A percentile compares a stretch with the other conserved stretches of the same genome.
Evolutionary conservation across 1,140 invertebrate species (phyloP).

Genomic region (Ceratosolen solmsi): DNA sequence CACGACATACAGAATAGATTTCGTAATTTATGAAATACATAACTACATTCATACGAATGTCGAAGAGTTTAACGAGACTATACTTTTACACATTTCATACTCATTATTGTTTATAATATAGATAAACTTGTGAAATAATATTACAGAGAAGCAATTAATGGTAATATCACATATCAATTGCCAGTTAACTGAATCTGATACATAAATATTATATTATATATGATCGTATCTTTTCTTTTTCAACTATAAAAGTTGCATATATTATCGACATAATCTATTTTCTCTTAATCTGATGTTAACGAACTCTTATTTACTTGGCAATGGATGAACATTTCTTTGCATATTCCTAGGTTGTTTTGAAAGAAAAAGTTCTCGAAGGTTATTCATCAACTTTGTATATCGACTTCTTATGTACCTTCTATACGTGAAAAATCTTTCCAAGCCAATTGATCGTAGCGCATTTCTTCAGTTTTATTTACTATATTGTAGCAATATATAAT

Average conservation of each 20-base stretch:
- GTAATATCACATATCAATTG: neutral
- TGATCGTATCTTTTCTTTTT: neutral
- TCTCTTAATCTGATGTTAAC: neutral
- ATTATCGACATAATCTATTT: neutral
- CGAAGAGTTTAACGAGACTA: too few relatives aligned
- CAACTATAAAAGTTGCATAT: too few relatives aligned
- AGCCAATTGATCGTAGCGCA: conserved; percentile 30
- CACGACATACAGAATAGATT: too few relatives aligned
- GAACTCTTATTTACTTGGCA: conserved; percentile 12
- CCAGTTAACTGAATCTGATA: neutral
- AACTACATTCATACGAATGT: too few relatives aligned
- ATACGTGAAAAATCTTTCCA: conserved; percentile 13
- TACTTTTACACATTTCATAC: too few relatives aligned
- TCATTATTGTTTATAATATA: too few relatives aligned
- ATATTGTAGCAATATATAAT: conserved; percentile 20
- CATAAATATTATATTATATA: neutral
- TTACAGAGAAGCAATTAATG: neutral
- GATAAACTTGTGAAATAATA: too few relatives aligned
- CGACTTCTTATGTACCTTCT: neutral
- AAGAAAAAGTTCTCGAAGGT: neutral
- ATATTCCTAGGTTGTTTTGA: neutral
- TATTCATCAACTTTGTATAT: conserved; percentile 7
- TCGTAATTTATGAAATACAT: too few relatives aligned
- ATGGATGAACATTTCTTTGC: neutral
- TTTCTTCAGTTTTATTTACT: conserved; percentile 35